Percentiles rank a stretch among this genome's conserved stretches.
Conservation (phyloP, 2,797 vertebrate species). For the Melanotaenia parkinsoni region DNA sequence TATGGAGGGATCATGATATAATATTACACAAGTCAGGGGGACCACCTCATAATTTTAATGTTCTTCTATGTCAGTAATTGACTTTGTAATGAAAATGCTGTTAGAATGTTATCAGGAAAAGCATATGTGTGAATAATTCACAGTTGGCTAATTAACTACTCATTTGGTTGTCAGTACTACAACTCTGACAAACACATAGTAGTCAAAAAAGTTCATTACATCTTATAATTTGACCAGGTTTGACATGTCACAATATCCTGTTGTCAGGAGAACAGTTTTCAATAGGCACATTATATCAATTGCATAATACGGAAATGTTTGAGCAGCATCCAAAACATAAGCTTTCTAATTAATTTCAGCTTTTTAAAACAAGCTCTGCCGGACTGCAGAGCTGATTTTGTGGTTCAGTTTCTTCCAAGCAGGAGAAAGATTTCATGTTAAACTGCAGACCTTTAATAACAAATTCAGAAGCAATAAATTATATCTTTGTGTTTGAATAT, state of each 20-base stretch:
- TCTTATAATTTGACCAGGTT: background rate
- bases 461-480: background rate
- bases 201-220: background rate
- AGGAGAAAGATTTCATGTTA: background rate
- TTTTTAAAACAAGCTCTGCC: background rate
- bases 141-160: background rate
- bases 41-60: background rate
- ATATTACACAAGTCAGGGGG: background rate
- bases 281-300: background rate
- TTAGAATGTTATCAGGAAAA: constrained; percentile 12
- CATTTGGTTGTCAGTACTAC: background rate
- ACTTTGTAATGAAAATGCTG: constrained; percentile 2
- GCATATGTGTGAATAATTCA: background rate
- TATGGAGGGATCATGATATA: background rate
- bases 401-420: background rate
- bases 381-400: background rate
- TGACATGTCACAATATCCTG: background rate
- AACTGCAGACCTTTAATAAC: background rate
- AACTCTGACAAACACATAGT: background rate
- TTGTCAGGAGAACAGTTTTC: background rate
- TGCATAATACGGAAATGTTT: background rate
- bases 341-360: background rate
- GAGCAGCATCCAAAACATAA: background rate
- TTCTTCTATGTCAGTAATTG: background rate
- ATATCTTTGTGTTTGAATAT: constrained; percentile 13